Conservation (phyloP, 2,113 vertebrate genomes). For the Thamnophis sirtalis region DNA sequence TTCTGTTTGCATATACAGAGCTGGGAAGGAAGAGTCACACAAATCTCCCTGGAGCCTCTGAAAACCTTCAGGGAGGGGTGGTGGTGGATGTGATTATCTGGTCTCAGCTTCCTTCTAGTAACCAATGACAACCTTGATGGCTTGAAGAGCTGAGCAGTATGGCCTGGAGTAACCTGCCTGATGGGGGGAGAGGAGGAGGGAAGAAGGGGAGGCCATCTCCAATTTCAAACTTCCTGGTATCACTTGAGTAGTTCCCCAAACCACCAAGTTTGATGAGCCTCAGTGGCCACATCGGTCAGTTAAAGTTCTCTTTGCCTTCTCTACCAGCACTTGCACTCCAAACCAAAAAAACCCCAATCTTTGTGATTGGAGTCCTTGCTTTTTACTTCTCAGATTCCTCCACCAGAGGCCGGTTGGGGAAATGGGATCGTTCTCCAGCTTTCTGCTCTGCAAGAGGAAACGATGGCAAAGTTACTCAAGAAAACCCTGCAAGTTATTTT, state of each 20-base stretch:
- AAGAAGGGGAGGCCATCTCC: conserved; percentile 2
- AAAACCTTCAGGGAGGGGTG: neutral
- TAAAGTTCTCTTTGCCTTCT: conserved; percentile 1
- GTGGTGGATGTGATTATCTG: neutral
- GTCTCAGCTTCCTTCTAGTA: neutral
- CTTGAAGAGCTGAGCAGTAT: fast-evolving
- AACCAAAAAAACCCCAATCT: neutral
- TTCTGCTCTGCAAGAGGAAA: neutral
- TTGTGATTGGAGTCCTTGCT: neutral
- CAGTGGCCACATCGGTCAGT: neutral
- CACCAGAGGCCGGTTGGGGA: neutral
- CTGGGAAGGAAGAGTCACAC: neutral
- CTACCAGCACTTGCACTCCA: fast-evolving
- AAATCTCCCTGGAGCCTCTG: fast-evolving
- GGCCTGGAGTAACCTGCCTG: fast-evolving
- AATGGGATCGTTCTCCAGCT: neutral
- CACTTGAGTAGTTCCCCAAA: neutral
- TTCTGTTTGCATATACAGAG: neutral
- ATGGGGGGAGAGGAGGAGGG: fast-evolving
- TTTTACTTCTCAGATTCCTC: neutral
- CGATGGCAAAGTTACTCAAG: neutral
- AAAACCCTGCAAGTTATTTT: neutral
- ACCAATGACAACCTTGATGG: neutral
- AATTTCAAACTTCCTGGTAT: neutral
- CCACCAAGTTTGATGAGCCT: neutral